A percentile compares a stretch with the other conserved stretches of the same genome.
Evolutionary conservation across 2,113 vertebrate species (phyloP).

Genomic region (Henicopernis longicauda): DNA sequence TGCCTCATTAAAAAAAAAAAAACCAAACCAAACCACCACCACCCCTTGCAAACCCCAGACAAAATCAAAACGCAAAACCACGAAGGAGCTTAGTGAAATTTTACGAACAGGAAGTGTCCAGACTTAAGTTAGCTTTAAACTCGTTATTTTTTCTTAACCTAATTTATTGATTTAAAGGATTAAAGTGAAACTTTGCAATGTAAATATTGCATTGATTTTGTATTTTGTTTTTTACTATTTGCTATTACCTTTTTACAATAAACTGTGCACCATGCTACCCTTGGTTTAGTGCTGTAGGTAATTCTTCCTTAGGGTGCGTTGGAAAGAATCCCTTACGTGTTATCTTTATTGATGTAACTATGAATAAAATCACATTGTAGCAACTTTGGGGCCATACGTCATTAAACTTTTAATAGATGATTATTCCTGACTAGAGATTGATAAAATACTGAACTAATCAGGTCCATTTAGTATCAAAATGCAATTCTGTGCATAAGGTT

Average conservation of each 20-base stretch:
- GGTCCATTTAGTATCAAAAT: background rate
- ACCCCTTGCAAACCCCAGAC: rapidly evolving
- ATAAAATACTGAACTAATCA: background rate
- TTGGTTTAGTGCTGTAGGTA: background rate
- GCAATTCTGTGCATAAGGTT: background rate
- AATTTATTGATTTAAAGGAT: too few relatives aligned
- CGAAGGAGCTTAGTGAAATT: too few relatives aligned
- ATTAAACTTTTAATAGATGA: background rate
- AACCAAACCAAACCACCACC: background rate
- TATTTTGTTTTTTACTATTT: background rate
- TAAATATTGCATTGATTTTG: background rate
- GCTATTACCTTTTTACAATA: background rate
- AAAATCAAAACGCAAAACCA: background rate
- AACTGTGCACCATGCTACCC: rapidly evolving
- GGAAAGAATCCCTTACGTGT: background rate
- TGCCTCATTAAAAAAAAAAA: too few relatives aligned
- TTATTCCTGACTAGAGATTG: background rate
- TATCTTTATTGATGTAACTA: background rate
- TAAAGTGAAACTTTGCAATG: too few relatives aligned
- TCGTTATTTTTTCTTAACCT: too few relatives aligned
- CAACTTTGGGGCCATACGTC: background rate
- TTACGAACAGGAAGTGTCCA: background rate
- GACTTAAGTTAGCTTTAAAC: background rate
- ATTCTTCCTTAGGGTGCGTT: background rate
- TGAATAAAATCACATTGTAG: background rate